Evolutionary conservation across 2,888 invertebrate genomes (phyloP), one percentile per base, ranked within the genome.

Genomic region (Ennomos fuscantarius): DNA sequence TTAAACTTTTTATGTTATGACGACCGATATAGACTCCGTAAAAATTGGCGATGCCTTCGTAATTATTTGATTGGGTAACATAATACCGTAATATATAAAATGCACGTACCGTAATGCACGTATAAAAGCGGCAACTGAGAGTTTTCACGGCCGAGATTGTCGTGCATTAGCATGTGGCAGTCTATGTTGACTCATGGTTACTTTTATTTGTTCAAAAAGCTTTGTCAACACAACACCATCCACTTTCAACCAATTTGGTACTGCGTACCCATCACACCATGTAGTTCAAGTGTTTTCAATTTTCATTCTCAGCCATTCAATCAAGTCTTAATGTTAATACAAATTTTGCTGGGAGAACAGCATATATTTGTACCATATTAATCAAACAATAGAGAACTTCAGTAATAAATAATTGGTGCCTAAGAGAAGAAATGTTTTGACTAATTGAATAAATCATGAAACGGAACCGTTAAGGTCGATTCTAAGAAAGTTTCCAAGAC

Each of bases 111-210:
- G n/a, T n/a, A n/a, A n/a, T n/a, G 47, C 43, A 55, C 41, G 43
- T 57, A 55, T 24, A 59, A 55, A 31, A 47, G 48, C 41, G 49
- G 50, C 48, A 45, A 37, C 9, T 9, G 53, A 52, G 65, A 65
- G 60, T 65, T 66, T 70, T 54, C 65, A 65, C 60, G 63, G 58
- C 65, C 67, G 64, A 73, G 76, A 77, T 80, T 77, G 77, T 73
- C 74, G 59, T 81, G 81, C 81, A 87, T 88, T 87, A 87, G 78
- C 84, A 79, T 75, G 78, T 81, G 76, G 77, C 69, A 81, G 76
- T 69, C 75, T 73, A 70, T 84, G 81, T 87, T 88, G 85, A 76
- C 81, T 78, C 74, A 77, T 72, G 75, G 80, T 80, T 79, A 78
- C 82, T 82, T 81, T 75, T 84, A 76, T 85, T 86, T 85, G 81